Base-by-base conservation (phyloP, 2,113 vertebrate species). In the Nyctereutes procyonoides region DNA sequence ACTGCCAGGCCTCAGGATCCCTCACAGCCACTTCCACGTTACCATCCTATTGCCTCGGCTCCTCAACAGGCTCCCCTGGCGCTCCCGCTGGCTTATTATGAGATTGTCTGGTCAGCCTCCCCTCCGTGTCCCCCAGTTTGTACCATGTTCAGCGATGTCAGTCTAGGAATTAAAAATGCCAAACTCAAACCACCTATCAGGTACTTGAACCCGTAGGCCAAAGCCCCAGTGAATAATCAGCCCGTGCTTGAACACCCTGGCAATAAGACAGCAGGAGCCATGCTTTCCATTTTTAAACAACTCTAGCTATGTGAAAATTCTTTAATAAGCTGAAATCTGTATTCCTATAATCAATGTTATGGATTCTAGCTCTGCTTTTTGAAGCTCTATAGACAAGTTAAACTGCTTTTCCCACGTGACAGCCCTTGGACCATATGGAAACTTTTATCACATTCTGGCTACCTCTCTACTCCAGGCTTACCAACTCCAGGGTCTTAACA, bases 301-400 rank as follows among this genome's bases (percentile, higher is more conserved):
- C 58, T 83, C 10, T 35, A 28, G 8, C 16, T 80, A 56, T 81
- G 81, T 74, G 26, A 76, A 63, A 73, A 76, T 3, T 12, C 26
- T 89, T 92, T 74, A 67, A 92, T 90, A 88, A 62, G 28, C 62
- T 90, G 17, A 93, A 67, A 32, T 38, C 74, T 80, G 3, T 88
- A 87, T 76, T 89, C 28, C 15, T 90, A 22, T 92, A 82, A 51
- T 90, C 93, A 89, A 58, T n/a, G 58, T 69, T 88, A 56, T 56
- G 35, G 5, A 32, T 80, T 88, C 63, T 48, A 58, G 30, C 87
- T 19, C 55, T 81, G 63, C 32, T 76, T 90, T 97, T 90, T 90
- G 84, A 94, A 86, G 48, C 22, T 71, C 69, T 81, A 74, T 60
- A 71, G 90, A 94, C 90, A 76, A 76, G 76, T 94, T 74, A 90